Percentiles rank a stretch among this genome's conserved stretches.
Evolutionary conservation across 1,140 invertebrate genomes (phyloP).

Genomic region (Triops longicaudatus): DNA sequence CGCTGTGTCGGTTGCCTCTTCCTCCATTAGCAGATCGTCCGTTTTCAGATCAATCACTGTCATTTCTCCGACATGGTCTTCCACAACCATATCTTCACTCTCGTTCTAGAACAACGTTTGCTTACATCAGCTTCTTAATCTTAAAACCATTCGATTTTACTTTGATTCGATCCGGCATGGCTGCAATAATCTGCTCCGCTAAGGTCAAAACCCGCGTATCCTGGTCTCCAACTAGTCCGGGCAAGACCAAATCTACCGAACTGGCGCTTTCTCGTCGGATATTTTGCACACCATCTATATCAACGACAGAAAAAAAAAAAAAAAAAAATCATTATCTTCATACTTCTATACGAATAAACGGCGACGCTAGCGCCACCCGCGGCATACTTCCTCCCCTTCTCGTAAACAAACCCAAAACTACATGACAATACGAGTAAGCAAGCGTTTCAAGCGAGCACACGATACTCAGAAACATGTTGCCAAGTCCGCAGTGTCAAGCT

Average conservation of each 20-base stretch:
- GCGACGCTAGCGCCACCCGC: background rate
- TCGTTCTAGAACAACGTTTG: slow-evolving; percentile 23
- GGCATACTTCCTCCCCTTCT: background rate
- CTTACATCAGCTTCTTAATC: background rate
- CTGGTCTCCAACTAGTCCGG: slow-evolving; percentile 51
- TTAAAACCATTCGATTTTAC: slow-evolving; percentile 39
- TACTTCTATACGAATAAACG: background rate
- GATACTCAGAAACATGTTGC: background rate
- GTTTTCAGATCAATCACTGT: slow-evolving; percentile 22
- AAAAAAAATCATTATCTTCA: background rate
- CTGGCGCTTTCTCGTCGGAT: slow-evolving; percentile 34
- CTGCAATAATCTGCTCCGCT: slow-evolving; percentile 95
- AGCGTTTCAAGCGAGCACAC: too few species aligned
- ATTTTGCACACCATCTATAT: slow-evolving; percentile 25
- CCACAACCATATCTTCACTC: slow-evolving; percentile 27
- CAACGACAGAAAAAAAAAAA: slow-evolving; percentile 19
- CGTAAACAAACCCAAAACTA: background rate
- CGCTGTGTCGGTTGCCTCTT: slow-evolving; percentile 40
- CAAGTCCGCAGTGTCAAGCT: background rate
- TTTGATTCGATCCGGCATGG: slow-evolving; percentile 93
- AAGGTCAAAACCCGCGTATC: slow-evolving; percentile 83
- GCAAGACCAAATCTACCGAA: slow-evolving; percentile 32
- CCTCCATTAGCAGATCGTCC: slow-evolving; percentile 30
- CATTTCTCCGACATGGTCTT: slow-evolving; percentile 20
- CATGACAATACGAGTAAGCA: background rate